Conservation (phyloP, 1,140 invertebrate genomes). For the Caerostris darwini region DNA sequence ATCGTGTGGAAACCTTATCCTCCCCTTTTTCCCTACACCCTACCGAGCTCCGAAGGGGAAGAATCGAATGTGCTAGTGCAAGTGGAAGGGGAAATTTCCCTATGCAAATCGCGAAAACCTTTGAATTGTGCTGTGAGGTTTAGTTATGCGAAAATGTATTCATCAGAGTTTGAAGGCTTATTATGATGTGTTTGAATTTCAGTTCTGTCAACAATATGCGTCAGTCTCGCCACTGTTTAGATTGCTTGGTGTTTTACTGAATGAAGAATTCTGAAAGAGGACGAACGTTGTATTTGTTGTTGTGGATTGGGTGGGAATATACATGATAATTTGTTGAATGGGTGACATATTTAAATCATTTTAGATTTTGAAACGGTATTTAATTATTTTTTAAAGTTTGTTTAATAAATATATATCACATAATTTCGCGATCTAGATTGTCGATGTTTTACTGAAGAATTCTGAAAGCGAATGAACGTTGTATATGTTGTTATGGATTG, state of each 20-base stretch:
- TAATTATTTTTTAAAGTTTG: too few species aligned
- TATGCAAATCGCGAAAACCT: constrained; percentile 38
- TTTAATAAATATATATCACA: too few species aligned
- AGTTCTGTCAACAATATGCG: neutral
- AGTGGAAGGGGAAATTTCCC: neutral
- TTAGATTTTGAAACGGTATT: too few species aligned
- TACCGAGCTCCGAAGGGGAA: neutral
- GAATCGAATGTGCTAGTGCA: constrained; percentile 25
- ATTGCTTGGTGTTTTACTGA: neutral
- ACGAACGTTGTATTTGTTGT: neutral
- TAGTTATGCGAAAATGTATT: neutral
- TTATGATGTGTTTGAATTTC: constrained; percentile 23
- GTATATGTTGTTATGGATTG: too few species aligned
- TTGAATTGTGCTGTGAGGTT: neutral
- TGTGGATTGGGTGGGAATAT: too few species aligned
- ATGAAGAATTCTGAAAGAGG: neutral
- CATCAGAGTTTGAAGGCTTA: constrained; percentile 49
- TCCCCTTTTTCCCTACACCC: too few species aligned
- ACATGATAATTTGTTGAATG: too few species aligned
- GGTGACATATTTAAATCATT: too few species aligned
- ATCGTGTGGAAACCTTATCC: neutral
- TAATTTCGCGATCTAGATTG: too few species aligned
- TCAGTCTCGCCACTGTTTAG: neutral
- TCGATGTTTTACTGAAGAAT: neutral
- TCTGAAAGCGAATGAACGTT: neutral